Evolutionary conservation across 2,797 vertebrate genomes (phyloP).

Genomic region (Poeciliopsis infans): DNA sequence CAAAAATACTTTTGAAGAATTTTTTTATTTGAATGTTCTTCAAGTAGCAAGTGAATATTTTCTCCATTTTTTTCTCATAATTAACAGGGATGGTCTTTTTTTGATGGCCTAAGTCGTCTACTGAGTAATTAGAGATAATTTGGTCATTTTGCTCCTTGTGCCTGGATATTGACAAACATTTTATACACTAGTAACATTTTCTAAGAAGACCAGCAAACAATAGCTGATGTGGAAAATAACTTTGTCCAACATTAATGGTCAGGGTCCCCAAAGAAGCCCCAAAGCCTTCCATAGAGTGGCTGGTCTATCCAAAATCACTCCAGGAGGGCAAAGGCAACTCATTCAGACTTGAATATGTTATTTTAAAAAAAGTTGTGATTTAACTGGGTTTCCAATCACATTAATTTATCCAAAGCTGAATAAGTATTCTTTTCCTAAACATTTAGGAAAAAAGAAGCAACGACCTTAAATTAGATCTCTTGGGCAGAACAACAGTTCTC

Average conservation of each 20-base stretch:
- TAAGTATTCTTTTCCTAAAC: background rate
- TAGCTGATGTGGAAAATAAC: background rate
- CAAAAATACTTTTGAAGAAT: background rate
- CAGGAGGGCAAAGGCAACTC: background rate
- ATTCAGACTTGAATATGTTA: background rate
- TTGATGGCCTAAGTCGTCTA: background rate
- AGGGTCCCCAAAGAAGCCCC: background rate
- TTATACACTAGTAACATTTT: no score
- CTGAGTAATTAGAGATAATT: background rate
- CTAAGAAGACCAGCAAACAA: background rate
- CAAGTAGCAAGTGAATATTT: background rate
- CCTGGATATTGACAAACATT: no score
- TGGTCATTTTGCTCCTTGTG: no score
- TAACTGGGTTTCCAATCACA: background rate
- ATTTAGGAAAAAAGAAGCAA: background rate
- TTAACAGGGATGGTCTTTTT: background rate
- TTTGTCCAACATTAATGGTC: background rate
- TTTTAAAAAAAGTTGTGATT: background rate
- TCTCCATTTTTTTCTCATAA: background rate
- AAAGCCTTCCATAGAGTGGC: background rate
- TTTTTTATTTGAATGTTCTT: background rate
- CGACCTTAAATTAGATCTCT: background rate
- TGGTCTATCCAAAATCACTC: background rate
- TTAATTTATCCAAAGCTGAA: background rate
- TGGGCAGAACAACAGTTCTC: background rate